Conservation (phyloP, 2,113 vertebrate genomes). For the Rattus rattus region DNA sequence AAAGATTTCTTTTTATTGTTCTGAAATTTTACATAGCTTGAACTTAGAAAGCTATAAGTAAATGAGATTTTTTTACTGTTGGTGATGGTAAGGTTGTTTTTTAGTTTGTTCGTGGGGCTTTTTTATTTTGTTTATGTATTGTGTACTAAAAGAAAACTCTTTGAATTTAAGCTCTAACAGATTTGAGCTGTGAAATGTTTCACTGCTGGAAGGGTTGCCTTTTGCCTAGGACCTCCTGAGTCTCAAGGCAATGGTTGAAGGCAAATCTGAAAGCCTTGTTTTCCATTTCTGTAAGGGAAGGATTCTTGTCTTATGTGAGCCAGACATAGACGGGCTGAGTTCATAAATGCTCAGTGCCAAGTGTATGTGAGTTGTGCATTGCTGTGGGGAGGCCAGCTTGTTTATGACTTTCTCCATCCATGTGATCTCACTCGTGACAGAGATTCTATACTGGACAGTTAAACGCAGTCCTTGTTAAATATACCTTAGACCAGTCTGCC, state of each 20-base stretch:
- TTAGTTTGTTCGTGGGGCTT: neutral
- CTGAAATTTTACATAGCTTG: neutral
- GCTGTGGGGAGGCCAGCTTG: neutral
- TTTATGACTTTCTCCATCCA: conserved; percentile 33
- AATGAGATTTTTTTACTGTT: neutral
- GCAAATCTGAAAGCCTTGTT: conserved; percentile 33
- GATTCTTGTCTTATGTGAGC: neutral
- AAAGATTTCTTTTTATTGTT: neutral
- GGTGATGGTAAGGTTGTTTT: neutral
- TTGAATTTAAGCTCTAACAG: conserved; percentile 6
- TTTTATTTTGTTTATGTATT: neutral
- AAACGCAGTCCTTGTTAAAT: conserved; percentile 44
- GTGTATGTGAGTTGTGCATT: neutral
- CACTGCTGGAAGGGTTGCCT: conserved; percentile 46
- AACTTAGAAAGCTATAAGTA: neutral
- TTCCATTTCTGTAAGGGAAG: neutral
- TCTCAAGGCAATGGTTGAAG: conserved; percentile 69
- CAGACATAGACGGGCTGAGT: neutral
- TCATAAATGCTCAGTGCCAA: neutral
- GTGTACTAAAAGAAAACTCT: neutral
- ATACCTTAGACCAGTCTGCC: neutral
- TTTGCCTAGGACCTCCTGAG: conserved; percentile 54
- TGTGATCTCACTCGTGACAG: conserved; percentile 64
- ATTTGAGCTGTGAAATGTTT: conserved; percentile 45
- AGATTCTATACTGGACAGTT: neutral